Evolutionary conservation across 2,113 vertebrate genomes (phyloP).

Genomic region (Scomber japonicus): DNA sequence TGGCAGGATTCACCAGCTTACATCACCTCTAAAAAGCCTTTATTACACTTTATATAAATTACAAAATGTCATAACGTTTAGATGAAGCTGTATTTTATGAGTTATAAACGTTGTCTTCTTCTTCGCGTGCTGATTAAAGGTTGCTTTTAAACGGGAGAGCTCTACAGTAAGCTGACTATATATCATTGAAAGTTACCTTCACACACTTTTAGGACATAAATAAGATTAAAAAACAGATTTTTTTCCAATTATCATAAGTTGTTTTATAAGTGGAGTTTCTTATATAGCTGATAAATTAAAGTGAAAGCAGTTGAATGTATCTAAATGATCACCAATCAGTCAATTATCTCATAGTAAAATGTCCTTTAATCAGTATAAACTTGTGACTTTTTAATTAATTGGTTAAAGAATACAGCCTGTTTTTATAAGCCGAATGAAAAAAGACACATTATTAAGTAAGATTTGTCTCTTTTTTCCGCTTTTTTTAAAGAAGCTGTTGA

Average conservation of each 20-base stretch:
- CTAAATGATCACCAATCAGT: too few species aligned
- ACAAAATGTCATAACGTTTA: not conserved
- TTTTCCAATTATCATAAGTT: too few species aligned
- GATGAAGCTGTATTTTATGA: not conserved
- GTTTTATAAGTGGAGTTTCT: not conserved
- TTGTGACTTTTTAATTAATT: not conserved
- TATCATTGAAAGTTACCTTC: not conserved
- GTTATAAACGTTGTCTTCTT: too few species aligned
- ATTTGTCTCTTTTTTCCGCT: conserved; percentile 13
- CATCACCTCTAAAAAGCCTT: not conserved
- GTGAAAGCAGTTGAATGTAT: too few species aligned
- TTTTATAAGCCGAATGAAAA: conserved; percentile 40
- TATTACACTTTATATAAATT: not conserved
- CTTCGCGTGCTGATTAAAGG: not conserved
- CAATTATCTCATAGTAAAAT: not conserved
- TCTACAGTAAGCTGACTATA: not conserved
- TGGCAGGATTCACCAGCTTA: not conserved
- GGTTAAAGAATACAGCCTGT: accelerated
- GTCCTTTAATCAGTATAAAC: not conserved
- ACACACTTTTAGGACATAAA: not conserved
- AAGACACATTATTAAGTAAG: accelerated
- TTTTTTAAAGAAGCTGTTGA: conserved; percentile 28
- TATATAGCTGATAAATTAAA: not conserved
- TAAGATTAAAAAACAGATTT: not conserved
- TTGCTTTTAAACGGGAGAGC: not conserved